These are phyloP conservation scores for Plagodis dolabraria DNA, from an alignment of 2,888 invertebrate genomes.

Conservation along the genomic window DNA sequence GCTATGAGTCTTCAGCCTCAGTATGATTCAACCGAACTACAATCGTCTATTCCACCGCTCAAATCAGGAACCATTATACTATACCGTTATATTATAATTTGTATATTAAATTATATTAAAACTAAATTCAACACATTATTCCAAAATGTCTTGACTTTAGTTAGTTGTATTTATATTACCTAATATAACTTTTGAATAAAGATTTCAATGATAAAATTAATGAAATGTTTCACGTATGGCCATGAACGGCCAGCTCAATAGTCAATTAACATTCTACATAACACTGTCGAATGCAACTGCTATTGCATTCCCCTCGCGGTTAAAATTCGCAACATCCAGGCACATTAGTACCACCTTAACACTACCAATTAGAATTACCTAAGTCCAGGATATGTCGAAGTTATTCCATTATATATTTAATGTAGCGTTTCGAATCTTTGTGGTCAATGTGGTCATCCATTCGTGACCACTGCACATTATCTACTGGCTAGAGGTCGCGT, in stretches of 20 bases:
- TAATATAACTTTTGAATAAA: no score
- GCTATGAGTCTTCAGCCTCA: no score
- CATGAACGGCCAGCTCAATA: background rate
- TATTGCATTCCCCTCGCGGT: constrained; percentile 1
- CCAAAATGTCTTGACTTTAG: no score
- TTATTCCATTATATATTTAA: constrained; percentile 2
- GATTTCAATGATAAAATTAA: no score
- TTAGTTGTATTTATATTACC: no score
- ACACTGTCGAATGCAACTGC: constrained; percentile 3
- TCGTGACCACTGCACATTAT: constrained; percentile 12
- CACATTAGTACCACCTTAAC: background rate
- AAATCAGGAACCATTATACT: no score
- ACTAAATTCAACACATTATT: no score
- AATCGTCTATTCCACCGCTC: no score
- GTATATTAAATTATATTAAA: no score
- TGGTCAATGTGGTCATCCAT: constrained; percentile 10
- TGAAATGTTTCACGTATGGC: no score
- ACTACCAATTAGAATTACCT: constrained; percentile 8
- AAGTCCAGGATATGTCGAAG: constrained; percentile 26
- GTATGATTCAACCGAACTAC: no score
- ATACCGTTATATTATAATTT: no score
- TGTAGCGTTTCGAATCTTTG: background rate
- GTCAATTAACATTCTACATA: background rate
- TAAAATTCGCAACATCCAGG: constrained; percentile 28
- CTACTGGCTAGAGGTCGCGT: constrained; percentile 6